Evolutionary conservation across 2,797 vertebrate species (phyloP), one percentile per base, ranked within the genome.

Genomic region (Falco peregrinus): DNA sequence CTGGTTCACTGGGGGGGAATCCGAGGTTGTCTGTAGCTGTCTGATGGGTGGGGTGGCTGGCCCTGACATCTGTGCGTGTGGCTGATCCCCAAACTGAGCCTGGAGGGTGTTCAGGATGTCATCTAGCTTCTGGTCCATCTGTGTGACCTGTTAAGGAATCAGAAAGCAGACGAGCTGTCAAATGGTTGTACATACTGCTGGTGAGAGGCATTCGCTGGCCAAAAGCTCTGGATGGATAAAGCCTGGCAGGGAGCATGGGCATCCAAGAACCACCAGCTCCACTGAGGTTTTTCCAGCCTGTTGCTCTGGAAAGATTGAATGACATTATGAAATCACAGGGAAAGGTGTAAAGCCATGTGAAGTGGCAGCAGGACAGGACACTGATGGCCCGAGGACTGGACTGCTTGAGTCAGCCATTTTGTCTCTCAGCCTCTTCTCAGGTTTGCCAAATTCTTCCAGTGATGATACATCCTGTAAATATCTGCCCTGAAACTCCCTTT

Each of bases 71-170:
- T 90, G 61, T 29, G 81, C 83, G 70, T 59, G 75, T 47, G 77
- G 63, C 48, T 74, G 87, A 53, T 93, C 91, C 69, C 60, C 35
- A 12, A 94, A 71, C 59, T 96, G 96, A 87, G 73, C 78, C 51
- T 84, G 95, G 29, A 97, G 97, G 0, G 0, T 61, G 50, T 71
- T 90, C 94, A 97, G 93, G 94, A 97, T 96, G 70, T 95, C 96
- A 54, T 96, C 91, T 33, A 97, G 85, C 95, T 97, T 97, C 88
- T 97, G 97, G 76, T 97, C 96, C 79, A 97, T 97, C 89, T 97
- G 97, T 29, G 31, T 11, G 61, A 97, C 95, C 96, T 97, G 94
- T 96, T 73, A 65, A 59, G 71, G 79, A 95, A 97, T 71, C 85
- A 93, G 77, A 96, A 95, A 96, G 57, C 47, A 81, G 67, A 89